Conservation (phyloP, 2,888 invertebrate genomes). For the Pycnomerus fuliginosus region DNA sequence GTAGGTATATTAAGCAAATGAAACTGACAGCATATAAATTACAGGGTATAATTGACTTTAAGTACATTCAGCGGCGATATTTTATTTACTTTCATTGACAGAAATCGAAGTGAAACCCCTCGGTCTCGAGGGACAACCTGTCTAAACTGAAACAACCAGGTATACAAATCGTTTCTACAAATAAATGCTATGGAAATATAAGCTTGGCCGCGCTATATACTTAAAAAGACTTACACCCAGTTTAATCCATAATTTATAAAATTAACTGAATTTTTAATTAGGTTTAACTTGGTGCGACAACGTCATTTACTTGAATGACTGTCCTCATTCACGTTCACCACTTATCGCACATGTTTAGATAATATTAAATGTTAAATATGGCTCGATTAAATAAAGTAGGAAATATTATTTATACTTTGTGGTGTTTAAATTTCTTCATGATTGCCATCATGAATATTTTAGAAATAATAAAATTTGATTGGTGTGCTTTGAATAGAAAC, state of each 20-base stretch:
- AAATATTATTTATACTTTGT: conserved; percentile 22
- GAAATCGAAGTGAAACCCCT: conserved; percentile 25
- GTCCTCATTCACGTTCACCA: conserved; percentile 12
- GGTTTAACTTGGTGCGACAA: no score
- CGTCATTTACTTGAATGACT: conserved; percentile 9
- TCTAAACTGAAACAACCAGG: conserved; percentile 12
- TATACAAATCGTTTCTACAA: conserved; percentile 18
- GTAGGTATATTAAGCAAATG: conserved; percentile 26
- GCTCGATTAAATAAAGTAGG: conserved; percentile 20
- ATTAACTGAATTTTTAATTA: no score
- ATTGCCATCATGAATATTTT: conserved; percentile 33
- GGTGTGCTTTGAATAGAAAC: conserved; percentile 37
- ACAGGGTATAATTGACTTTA: conserved; percentile 23
- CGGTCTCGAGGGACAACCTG: conserved; percentile 24
- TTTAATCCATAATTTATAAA: no score
- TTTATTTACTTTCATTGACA: conserved; percentile 26
- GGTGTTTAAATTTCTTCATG: conserved; percentile 19
- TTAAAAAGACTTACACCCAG: no score
- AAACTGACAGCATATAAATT: conserved; percentile 25
- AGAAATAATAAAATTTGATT: conserved; percentile 21
- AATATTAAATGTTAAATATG: conserved; percentile 17
- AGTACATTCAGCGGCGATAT: conserved; percentile 23
- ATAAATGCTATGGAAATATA: no score
- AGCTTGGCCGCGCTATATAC: no score
- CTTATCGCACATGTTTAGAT: no score